Evolutionary conservation across 92 coral and sea anemone genomes (phyloP).

Genomic region (Hydrozoanthus gracilis): DNA sequence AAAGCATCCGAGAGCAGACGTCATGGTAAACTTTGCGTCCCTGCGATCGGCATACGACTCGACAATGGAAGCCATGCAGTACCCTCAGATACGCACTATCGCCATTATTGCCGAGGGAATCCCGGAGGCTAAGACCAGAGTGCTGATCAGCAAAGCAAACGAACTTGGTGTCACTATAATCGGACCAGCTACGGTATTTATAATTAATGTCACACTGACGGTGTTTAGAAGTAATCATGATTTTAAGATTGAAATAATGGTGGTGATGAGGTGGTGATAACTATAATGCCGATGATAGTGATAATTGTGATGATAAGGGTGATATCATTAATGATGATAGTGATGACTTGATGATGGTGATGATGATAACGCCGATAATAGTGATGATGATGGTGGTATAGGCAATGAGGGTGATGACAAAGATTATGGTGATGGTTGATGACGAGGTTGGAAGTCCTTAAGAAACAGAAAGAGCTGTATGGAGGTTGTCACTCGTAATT

Average conservation of each 20-base stretch:
- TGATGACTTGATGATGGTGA: background rate
- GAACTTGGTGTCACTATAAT: constrained; percentile 83
- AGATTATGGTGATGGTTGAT: background rate
- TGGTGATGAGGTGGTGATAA: background rate
- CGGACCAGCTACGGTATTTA: constrained; percentile 97
- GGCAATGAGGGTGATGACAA: background rate
- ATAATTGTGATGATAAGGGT: background rate
- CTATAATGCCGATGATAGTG: background rate
- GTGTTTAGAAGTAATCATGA: background rate
- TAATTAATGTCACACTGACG: background rate
- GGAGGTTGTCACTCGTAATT: too few species aligned
- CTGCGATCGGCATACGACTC: constrained; percentile 96
- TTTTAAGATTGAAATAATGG: background rate
- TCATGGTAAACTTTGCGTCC: constrained; percentile 94
- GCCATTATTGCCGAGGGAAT: constrained; percentile 99
- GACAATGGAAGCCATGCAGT: constrained; percentile 89
- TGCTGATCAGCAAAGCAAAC: constrained; percentile 79
- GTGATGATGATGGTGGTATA: background rate
- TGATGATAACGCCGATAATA: background rate
- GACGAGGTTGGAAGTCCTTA: too few species aligned
- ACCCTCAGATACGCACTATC: constrained; percentile 94
- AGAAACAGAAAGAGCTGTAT: too few species aligned
- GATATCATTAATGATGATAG: background rate
- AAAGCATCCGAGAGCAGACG: constrained; percentile 90
- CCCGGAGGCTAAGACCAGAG: constrained; percentile 96